Conservation (phyloP, 1,140 invertebrate species). For the Contarinia nasturtii region DNA sequence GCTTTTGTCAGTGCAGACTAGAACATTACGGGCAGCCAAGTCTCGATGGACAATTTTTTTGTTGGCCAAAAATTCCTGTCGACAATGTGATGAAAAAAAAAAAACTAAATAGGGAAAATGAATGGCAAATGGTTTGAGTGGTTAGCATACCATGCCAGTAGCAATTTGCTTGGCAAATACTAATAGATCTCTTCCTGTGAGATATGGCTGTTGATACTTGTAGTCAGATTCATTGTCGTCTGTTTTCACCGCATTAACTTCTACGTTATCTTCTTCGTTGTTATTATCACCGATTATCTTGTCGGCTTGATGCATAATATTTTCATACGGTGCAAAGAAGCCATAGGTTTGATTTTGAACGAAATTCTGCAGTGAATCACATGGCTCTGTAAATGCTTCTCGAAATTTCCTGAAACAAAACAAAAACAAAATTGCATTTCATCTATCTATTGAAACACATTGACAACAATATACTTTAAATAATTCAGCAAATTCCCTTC, state of each 20-base stretch:
- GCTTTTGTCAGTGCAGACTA: conserved; percentile 52
- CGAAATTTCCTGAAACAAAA: conserved; percentile 10
- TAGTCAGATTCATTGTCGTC: neutral
- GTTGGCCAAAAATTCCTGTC: conserved; percentile 41
- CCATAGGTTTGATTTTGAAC: too few species aligned
- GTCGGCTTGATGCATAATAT: too few species aligned
- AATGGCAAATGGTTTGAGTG: too few species aligned
- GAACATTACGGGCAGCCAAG: conserved; percentile 75
- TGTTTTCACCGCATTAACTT: too few species aligned
- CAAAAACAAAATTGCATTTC: too few species aligned
- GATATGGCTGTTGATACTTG: neutral
- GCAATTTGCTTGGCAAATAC: conserved; percentile 75
- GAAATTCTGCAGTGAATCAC: too few species aligned
- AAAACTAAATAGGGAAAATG: neutral
- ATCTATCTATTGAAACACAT: neutral
- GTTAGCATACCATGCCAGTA: conserved; percentile 57
- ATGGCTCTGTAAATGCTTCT: neutral
- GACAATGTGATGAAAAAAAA: neutral
- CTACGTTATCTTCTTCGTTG: neutral
- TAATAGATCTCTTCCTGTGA: conserved; percentile 46
- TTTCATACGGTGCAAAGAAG: too few species aligned
- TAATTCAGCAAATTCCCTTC: conserved; percentile 51
- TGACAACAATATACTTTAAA: conserved; percentile 12
- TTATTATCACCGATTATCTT: too few species aligned
- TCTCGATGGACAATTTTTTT: conserved; percentile 74